Evolutionary conservation across 1,140 invertebrate species (phyloP), one percentile per base, ranked within the genome.

Genomic region (Holotrichia oblita): DNA sequence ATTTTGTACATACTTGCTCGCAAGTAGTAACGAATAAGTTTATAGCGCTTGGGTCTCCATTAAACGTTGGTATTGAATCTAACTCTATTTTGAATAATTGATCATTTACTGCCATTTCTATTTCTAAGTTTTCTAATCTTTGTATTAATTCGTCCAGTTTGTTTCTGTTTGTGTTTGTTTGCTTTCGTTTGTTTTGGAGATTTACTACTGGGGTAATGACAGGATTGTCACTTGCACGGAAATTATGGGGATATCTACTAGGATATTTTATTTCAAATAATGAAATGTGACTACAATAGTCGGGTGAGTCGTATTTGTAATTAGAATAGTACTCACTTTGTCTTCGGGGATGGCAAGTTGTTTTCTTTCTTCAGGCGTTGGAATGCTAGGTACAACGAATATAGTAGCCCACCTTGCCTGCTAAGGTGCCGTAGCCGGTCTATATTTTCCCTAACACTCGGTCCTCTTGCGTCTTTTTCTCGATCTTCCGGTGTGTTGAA

Each of bases 401-500:
- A 48, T 48, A 48, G 44, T 17, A 17, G n/a, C 2, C 44, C 44
- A 48, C 44, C 44, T 48, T 48, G 44, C n/a, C n/a, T n/a, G n/a
- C n/a, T n/a, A n/a, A n/a, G n/a, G n/a, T n/a, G n/a, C 44, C 44
- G 44, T 48, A 48, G 44, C 44, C 44, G 10, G 2, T 48, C 44
- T 48, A 48, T 48, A 48, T 48, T 48, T 48, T 48, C 44, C 44
- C 44, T 48, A 48, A 48, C 44, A 48, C 44, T 48, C 44, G 44
- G 44, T 48, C 44, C 44, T 48, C 44, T 48, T 48, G 44, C 44
- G 44, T 48, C 44, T 48, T 10, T 6, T 48, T 48, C 10, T 48
- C n/a, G 44, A 14, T 48, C 44, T 10, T 48, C n/a, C 7, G 44
- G 44, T 17, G 20, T n/a, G 22, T 64, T 64, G 59, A 64, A 64